These are phyloP conservation scores for Neodon shergylaensis DNA, from an alignment of 2,113 vertebrate genomes.

Conservation along the genomic window DNA sequence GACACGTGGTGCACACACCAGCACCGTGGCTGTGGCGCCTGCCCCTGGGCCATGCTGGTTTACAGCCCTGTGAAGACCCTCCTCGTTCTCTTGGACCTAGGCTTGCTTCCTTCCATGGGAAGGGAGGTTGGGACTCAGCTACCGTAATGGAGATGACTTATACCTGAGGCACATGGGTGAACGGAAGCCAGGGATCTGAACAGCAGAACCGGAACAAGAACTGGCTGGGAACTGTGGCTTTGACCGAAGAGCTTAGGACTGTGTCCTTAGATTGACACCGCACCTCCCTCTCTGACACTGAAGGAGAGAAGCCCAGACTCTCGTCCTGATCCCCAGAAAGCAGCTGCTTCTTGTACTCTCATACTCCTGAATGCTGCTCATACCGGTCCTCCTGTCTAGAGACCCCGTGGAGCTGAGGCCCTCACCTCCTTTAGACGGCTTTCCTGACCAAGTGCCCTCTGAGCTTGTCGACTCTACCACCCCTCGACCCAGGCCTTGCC, in stretches of 20 bases:
- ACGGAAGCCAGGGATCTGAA: background rate
- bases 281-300: background rate
- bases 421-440: background rate
- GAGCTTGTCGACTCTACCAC: background rate
- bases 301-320: too few relatives aligned
- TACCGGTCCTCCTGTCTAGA: background rate
- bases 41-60: background rate
- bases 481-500: background rate
- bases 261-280: background rate
- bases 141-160: background rate
- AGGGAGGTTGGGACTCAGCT: background rate
- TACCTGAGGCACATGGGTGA: background rate
- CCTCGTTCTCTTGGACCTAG: background rate
- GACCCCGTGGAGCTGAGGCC: background rate
- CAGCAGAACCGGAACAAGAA: background rate
- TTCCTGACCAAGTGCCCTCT: background rate
- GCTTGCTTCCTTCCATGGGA: background rate
- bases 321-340: background rate
- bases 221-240: background rate
- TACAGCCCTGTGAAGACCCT: background rate
- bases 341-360: background rate
- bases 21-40: background rate
- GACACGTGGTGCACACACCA: fast-evolving
- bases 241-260: background rate
- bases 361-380: background rate